phyloP scores from a whole-genome alignment of 2,113 vertebrate species.

The Hemicordylus capensis region DNA sequence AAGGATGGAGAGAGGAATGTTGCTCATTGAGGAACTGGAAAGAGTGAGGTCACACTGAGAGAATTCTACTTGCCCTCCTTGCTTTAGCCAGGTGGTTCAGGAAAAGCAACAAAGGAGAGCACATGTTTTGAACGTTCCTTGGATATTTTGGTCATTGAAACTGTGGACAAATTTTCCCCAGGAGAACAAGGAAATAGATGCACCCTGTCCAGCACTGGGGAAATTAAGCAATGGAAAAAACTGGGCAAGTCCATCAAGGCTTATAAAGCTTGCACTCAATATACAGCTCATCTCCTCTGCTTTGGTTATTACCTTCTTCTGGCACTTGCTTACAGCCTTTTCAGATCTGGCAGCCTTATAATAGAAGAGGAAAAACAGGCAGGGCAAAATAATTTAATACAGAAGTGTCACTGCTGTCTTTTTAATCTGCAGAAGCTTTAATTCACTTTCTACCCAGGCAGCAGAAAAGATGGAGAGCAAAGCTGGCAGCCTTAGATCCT shows the following conservation, averaged over 20 bases:
- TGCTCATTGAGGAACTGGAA: conserved; percentile 27
- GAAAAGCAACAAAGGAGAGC: conserved; percentile 11
- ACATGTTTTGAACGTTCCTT: conserved; percentile 29
- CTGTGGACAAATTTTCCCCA: background rate
- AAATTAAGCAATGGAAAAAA: conserved; percentile 32
- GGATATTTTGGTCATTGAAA: conserved; percentile 31
- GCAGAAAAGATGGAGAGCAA: accelerated
- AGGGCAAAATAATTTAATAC: background rate
- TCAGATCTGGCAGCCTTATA: background rate
- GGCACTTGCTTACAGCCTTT: background rate
- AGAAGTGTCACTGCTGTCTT: background rate
- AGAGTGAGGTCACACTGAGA: background rate
- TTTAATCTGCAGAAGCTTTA: accelerated
- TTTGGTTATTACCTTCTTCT: background rate
- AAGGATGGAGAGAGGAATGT: background rate
- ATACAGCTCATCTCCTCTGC: background rate
- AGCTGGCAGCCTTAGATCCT: accelerated
- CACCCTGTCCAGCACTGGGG: background rate
- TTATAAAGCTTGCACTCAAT: background rate
- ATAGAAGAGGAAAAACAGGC: background rate
- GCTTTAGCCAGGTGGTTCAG: conserved; percentile 46
- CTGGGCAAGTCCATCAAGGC: accelerated
- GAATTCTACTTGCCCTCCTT: conserved; percentile 8
- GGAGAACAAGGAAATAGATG: accelerated
- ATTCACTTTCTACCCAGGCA: background rate